Evolutionary conservation across 2,113 vertebrate genomes (phyloP), one percentile per base, ranked within the genome.

Genomic region (Cyprinodon tularosa): DNA sequence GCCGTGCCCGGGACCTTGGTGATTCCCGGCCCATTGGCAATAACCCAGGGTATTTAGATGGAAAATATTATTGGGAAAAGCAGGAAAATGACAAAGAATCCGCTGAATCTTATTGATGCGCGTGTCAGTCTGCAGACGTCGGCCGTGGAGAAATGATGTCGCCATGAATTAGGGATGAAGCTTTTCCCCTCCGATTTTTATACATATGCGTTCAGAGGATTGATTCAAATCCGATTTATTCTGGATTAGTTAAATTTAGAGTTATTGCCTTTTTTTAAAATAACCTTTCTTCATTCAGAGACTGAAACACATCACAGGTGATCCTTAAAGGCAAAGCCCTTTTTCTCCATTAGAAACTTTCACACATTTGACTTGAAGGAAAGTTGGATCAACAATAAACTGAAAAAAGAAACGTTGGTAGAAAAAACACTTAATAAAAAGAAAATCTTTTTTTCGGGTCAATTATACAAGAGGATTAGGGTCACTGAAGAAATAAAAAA

Each of bases 211-310:
- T 48, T 72, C 76, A 60, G 62, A 80, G 66, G 1, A 65, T 76
- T 3, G 38, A n/a, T 48, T 22, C 44, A 73, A 77, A 84, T 81
- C 60, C 10, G 71, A 82, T 84, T 86, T 78, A 36, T n/a, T 12
- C 1, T 4, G 12, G 22, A 64, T 57, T 74, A 71, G 61, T 38
- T 80, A 84, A 66, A 89, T 89, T 77, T 72, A 79, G 82, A 89
- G 48, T 87, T 87, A 87, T 87, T 80, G 78, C 81, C 76, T 85
- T 69, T 85, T 69, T 73, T 57, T 65, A 47, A 61, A 62, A 20
- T 9, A 48, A 8, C 12, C 39, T 12, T n/a, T n/a, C 3, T 29
- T 12, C 44, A 29, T 78, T 42, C 69, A 72, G 37, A 14, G 36
- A 39, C 36, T 1, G 57, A 78, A 78, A 53, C 37, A 40, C 63